phyloP scores from a whole-genome alignment of 2,888 invertebrate genomes.

The Nemotelus nigrinus region DNA sequence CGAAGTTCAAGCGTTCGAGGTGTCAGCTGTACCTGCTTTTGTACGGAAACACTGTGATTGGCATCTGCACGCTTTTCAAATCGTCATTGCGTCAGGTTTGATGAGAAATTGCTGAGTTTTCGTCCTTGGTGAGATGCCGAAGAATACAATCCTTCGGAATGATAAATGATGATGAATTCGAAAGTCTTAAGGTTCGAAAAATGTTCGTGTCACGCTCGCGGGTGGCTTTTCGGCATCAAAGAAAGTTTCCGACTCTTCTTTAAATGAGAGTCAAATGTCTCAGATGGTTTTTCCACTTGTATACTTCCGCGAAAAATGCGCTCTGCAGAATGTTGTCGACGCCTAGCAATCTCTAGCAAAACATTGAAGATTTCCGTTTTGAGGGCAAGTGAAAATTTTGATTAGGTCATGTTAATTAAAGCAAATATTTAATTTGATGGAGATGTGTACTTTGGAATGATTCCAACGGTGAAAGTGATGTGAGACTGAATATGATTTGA shows the following conservation, averaged over 20 bases:
- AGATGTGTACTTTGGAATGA: not conserved
- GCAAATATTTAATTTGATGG: conserved; percentile 38
- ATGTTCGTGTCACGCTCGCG: conserved; percentile 49
- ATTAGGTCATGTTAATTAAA: conserved; percentile 50
- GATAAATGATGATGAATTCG: conserved; percentile 52
- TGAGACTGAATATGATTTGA: too few species aligned
- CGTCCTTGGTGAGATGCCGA: not conserved
- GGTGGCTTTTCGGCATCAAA: conserved; percentile 31
- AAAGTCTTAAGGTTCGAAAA: conserved; percentile 47
- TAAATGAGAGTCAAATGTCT: conserved; percentile 2
- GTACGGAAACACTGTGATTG: not conserved
- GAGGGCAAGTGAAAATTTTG: conserved; percentile 43
- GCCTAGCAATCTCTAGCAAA: not conserved
- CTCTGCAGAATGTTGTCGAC: too few species aligned
- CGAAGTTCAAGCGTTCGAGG: conserved; percentile 27
- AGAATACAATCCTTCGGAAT: conserved; percentile 32
- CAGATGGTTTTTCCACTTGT: conserved; percentile 42
- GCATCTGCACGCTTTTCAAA: conserved; percentile 16
- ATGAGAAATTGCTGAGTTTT: conserved; percentile 38
- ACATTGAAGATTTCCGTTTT: conserved; percentile 8
- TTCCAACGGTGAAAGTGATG: too few species aligned
- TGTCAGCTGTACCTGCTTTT: conserved; percentile 1
- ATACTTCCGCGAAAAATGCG: conserved; percentile 20
- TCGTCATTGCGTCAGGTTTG: conserved; percentile 10
- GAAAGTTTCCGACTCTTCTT: conserved; percentile 16